Evolutionary conservation across 2,888 invertebrate species (phyloP).

Genomic region (Glomeris marginata): DNA sequence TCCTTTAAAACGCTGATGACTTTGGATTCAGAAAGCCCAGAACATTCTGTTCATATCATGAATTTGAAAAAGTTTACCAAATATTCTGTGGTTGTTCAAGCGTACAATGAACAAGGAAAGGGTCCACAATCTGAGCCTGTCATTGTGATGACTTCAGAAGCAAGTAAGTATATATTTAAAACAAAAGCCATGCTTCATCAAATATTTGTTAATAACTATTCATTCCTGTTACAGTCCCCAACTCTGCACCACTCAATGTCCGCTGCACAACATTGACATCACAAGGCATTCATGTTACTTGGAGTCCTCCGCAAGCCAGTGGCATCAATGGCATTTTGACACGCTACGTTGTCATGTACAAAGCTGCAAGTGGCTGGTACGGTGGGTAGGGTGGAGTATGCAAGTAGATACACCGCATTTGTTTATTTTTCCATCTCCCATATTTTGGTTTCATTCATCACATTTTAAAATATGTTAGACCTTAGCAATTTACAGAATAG

Average conservation of each 20-base stretch:
- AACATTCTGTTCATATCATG: constrained; percentile 14
- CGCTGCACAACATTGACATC: constrained; percentile 85
- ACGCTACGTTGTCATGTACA: constrained; percentile 87
- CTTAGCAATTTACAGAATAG: no score
- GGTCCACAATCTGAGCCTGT: constrained; percentile 28
- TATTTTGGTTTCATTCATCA: no score
- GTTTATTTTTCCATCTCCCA: no score
- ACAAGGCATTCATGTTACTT: constrained; percentile 83
- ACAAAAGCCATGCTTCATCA: constrained; percentile 7
- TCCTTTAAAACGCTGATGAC: constrained; percentile 17
- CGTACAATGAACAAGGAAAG: constrained; percentile 27
- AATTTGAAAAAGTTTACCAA: constrained; percentile 25
- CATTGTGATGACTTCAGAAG: constrained; percentile 28
- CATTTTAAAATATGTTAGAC: neutral
- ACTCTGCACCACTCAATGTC: constrained; percentile 41
- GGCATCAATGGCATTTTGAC: constrained; percentile 90
- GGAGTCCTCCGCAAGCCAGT: constrained; percentile 82
- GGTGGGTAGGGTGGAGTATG: constrained; percentile 42
- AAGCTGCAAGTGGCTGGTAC: constrained; percentile 82
- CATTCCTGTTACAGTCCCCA: constrained; percentile 8
- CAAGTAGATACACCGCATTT: neutral
- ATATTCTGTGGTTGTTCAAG: constrained; percentile 28
- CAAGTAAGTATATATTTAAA: constrained; percentile 22
- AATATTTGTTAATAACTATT: neutral
- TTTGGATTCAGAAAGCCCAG: constrained; percentile 8